These are phyloP conservation scores for Platysteira castanea DNA, from an alignment of 2,113 vertebrate species.

Conservation along the genomic window DNA sequence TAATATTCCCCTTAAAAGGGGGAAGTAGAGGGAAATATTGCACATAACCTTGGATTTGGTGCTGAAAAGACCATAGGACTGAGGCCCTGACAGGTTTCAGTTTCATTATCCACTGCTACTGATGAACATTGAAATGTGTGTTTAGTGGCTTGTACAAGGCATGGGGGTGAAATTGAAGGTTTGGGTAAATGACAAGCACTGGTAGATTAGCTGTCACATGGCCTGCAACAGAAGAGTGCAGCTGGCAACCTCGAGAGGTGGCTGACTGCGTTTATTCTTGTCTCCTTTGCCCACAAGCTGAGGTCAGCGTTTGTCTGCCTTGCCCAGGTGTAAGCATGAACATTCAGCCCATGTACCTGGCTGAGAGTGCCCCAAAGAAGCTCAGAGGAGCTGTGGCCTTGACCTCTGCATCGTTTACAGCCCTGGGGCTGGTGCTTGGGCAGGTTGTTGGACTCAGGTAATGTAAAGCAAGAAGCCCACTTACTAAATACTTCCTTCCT, in stretches of 20 bases:
- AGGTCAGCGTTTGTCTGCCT: not conserved
- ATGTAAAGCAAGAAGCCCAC: not conserved
- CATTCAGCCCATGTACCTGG: conserved; percentile 93
- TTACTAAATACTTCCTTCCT: not conserved
- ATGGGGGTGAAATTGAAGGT: not conserved
- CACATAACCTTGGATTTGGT: not conserved
- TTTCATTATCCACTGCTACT: not conserved
- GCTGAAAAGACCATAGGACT: not conserved
- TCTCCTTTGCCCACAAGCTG: not conserved
- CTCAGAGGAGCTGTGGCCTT: conserved; percentile 81
- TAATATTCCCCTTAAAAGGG: not conserved
- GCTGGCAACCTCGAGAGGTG: not conserved
- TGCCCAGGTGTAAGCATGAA: conserved; percentile 87
- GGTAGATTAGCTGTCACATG: not conserved
- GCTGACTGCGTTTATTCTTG: not conserved
- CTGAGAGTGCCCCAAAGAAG: conserved; percentile 86
- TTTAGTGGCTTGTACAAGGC: not conserved
- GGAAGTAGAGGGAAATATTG: not conserved
- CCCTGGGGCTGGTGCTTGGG: conserved; percentile 83
- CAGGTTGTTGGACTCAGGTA: conserved; percentile 88
- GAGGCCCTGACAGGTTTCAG: not conserved
- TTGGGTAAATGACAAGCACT: not conserved
- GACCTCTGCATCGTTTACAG: conserved; percentile 83
- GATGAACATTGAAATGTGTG: not conserved
- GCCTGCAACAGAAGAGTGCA: not conserved